Evolutionary conservation across 35 echinoderm and acorn worm species (phyloP).

Genomic region (Apostichopus japonicus): DNA sequence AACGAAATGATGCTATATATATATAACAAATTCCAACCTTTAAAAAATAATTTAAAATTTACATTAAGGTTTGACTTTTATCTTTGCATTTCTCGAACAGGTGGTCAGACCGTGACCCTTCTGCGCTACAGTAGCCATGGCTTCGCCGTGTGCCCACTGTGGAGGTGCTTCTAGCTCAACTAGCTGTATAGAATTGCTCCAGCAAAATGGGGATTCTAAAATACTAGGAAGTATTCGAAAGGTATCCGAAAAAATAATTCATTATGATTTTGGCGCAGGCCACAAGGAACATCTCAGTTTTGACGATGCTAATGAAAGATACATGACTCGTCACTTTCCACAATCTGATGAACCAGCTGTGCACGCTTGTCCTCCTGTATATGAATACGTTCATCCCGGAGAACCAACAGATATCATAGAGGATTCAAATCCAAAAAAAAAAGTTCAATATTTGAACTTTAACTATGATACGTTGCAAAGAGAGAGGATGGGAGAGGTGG

Average conservation of each 20-base stretch:
- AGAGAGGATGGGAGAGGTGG: constrained; percentile 1
- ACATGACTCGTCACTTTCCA: constrained; percentile 9
- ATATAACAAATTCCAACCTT: no score
- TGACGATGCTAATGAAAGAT: constrained; percentile 20
- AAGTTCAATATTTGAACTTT: background rate
- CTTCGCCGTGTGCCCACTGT: background rate
- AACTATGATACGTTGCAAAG: background rate
- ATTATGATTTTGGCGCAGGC: constrained; percentile 20
- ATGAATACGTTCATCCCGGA: constrained; percentile 23
- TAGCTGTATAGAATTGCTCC: background rate
- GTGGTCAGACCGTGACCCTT: background rate
- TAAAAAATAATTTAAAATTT: no score
- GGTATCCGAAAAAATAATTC: background rate
- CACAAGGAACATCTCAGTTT: constrained; percentile 2
- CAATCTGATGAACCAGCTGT: background rate
- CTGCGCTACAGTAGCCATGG: background rate
- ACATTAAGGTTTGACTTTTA: no score
- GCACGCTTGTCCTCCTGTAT: background rate
- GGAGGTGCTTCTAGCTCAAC: background rate
- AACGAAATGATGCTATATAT: no score
- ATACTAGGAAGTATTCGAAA: background rate
- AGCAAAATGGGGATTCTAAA: background rate
- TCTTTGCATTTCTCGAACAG: no score
- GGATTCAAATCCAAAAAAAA: background rate
- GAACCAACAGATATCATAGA: constrained; percentile 1